phyloP scores from a whole-genome alignment of 2,113 vertebrate species.

The Alouatta palliata region DNA sequence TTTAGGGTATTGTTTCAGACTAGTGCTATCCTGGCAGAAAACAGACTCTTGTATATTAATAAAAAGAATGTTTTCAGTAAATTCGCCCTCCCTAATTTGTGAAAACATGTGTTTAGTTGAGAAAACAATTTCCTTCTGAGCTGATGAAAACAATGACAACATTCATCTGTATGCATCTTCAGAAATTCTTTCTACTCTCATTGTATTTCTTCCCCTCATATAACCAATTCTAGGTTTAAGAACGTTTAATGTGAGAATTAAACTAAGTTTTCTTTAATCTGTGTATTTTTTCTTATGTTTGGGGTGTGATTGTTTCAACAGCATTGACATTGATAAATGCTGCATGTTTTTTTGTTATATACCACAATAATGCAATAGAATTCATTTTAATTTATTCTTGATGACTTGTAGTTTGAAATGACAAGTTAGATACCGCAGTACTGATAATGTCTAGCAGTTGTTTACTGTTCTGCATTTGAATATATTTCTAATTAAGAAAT shows the following conservation, averaged over 20 bases:
- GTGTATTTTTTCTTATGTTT: neutral
- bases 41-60: conserved; percentile 59
- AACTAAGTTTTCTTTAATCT: conserved; percentile 26
- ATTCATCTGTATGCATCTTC: conserved; percentile 26
- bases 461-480: neutral
- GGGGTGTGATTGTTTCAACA: conserved; percentile 11
- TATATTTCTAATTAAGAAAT: conserved; percentile 60
- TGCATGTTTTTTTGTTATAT: neutral
- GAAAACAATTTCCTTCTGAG: conserved; percentile 61
- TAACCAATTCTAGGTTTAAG: neutral
- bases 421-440: neutral
- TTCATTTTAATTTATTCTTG: conserved; percentile 50
- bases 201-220: neutral
- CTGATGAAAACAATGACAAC: conserved; percentile 40
- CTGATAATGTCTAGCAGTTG: neutral
- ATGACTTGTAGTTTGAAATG: conserved; percentile 30
- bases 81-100: conserved; percentile 62
- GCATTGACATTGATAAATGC: conserved; percentile 18
- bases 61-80: conserved; percentile 61
- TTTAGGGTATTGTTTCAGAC: conserved; percentile 47
- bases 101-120: conserved; percentile 54
- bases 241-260: neutral
- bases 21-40: conserved; percentile 47
- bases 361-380: neutral
- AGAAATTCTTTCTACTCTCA: neutral